A percentile compares a stretch with the other conserved stretches of the same genome.
Conservation (phyloP, 2,888 invertebrate genomes). For the Tubiluchus corallicola region DNA sequence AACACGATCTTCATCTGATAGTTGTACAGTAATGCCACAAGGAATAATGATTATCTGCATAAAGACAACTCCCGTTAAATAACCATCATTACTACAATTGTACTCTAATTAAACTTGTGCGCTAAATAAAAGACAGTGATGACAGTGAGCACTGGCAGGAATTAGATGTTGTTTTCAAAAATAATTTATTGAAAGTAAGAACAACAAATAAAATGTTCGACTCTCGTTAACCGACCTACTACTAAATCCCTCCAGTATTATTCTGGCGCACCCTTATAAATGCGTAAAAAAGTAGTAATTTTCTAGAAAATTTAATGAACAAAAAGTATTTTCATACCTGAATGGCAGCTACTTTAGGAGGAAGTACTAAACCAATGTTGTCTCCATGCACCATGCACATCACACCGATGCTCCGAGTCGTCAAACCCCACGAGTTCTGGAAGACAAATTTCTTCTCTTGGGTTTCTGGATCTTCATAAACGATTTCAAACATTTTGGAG, state of each 20-base stretch:
- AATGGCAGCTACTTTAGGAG: constrained; percentile 69
- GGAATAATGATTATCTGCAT: constrained; percentile 60
- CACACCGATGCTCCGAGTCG: constrained; percentile 81
- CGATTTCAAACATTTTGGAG: constrained; percentile 96
- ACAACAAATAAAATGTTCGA: too few relatives aligned
- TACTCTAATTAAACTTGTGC: too few relatives aligned
- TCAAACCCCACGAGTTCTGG: constrained; percentile 97
- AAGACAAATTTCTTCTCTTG: constrained; percentile 52
- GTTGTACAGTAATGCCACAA: constrained; percentile 75
- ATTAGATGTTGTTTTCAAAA: too few relatives aligned
- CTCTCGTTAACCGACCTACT: too few relatives aligned
- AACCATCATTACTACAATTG: too few relatives aligned
- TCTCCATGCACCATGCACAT: constrained; percentile 70
- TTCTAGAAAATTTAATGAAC: too few relatives aligned
- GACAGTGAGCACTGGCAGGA: too few relatives aligned
- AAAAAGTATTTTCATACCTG: constrained; percentile 38
- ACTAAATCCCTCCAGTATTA: too few relatives aligned
- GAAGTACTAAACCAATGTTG: constrained; percentile 83
- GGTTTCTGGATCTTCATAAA: constrained; percentile 73
- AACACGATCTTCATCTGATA: constrained; percentile 48
- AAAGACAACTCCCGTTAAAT: constrained; percentile 4
- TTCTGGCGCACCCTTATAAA: too few relatives aligned
- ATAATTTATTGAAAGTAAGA: too few relatives aligned
- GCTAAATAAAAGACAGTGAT: too few relatives aligned
- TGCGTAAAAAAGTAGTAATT: too few relatives aligned